Evolutionary conservation across 1,140 invertebrate genomes (phyloP).

Genomic region (Orussus abietinus): DNA sequence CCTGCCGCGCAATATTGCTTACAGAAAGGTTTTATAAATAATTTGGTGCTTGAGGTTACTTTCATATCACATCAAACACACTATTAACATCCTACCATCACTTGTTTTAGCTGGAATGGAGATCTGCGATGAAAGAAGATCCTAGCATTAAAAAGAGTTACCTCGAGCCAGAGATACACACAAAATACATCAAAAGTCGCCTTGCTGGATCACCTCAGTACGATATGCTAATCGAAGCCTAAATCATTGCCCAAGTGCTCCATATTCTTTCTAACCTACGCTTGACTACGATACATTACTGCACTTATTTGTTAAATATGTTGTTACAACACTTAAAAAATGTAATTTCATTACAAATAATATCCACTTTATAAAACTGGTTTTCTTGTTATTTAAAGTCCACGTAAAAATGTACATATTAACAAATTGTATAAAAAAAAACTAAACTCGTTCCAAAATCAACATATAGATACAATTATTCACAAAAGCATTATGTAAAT

Average conservation of each 20-base stretch:
- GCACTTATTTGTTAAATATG: slow-evolving; percentile 13
- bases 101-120: slow-evolving; percentile 64
- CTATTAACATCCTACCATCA: slow-evolving; percentile 13
- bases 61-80: background rate
- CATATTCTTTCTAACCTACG: slow-evolving; percentile 5
- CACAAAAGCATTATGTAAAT: too few relatives aligned
- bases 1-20: too few relatives aligned
- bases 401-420: slow-evolving; percentile 9
- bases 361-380: slow-evolving; percentile 1
- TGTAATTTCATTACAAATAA: slow-evolving; percentile 3
- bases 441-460: background rate
- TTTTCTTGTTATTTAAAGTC: background rate
- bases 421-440: slow-evolving; percentile 16
- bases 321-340: slow-evolving; percentile 10
- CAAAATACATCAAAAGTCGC: slow-evolving; percentile 66
- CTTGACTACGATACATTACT: slow-evolving; percentile 8
- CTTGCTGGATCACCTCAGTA: slow-evolving; percentile 66
- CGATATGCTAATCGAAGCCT: slow-evolving; percentile 52
- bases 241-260: slow-evolving; percentile 16
- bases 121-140: slow-evolving; percentile 65
- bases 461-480: too few relatives aligned
- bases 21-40: too few relatives aligned
- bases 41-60: background rate
- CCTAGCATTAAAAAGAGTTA: slow-evolving; percentile 64
- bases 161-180: slow-evolving; percentile 65